These are phyloP conservation scores for Sebastes iracundus DNA, from an alignment of 2,797 vertebrate genomes.

Conservation along the genomic window DNA sequence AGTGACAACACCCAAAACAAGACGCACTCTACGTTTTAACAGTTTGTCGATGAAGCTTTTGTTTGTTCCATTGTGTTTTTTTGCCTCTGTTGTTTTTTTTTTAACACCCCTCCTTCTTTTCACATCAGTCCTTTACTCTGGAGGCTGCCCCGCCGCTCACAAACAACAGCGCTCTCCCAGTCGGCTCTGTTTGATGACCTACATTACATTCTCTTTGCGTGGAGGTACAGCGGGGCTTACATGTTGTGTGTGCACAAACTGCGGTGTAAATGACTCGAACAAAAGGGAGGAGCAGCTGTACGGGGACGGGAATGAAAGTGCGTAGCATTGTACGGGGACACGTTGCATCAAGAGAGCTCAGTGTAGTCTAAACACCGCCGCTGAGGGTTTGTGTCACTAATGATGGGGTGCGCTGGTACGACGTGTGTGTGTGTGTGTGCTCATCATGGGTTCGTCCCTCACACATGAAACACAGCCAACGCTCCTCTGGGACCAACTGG, in stretches of 20 bases:
- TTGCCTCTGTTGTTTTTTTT: slow-evolving; percentile 49
- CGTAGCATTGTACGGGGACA: slow-evolving; percentile 59
- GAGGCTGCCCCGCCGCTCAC: slow-evolving; percentile 66
- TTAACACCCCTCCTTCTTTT: slow-evolving; percentile 51
- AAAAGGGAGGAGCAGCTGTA: slow-evolving; percentile 70
- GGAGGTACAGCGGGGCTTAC: slow-evolving; percentile 71
- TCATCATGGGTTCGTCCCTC: slow-evolving; percentile 46
- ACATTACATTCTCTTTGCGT: slow-evolving; percentile 82
- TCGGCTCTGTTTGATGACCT: slow-evolving; percentile 80
- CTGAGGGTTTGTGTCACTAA: slow-evolving; percentile 60
- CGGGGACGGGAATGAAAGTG: slow-evolving; percentile 70
- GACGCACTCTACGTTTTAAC: slow-evolving; percentile 73
- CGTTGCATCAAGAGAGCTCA: slow-evolving; percentile 61
- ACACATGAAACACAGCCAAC: slow-evolving; percentile 64
- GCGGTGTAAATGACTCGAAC: slow-evolving; percentile 73
- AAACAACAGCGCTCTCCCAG: slow-evolving; percentile 76
- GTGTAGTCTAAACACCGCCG: slow-evolving; percentile 68
- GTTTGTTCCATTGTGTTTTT: slow-evolving; percentile 80
- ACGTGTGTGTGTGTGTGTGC: slow-evolving; percentile 16
- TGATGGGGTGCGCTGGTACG: slow-evolving; percentile 37
- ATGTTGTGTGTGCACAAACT: slow-evolving; percentile 76
- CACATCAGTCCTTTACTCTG: slow-evolving; percentile 69
- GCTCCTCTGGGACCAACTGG: slow-evolving; percentile 67
- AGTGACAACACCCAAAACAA: slow-evolving; percentile 75
- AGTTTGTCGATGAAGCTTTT: slow-evolving; percentile 80